Base-by-base conservation (phyloP, 1,140 invertebrate species). In the Pomacea maculata region DNA sequence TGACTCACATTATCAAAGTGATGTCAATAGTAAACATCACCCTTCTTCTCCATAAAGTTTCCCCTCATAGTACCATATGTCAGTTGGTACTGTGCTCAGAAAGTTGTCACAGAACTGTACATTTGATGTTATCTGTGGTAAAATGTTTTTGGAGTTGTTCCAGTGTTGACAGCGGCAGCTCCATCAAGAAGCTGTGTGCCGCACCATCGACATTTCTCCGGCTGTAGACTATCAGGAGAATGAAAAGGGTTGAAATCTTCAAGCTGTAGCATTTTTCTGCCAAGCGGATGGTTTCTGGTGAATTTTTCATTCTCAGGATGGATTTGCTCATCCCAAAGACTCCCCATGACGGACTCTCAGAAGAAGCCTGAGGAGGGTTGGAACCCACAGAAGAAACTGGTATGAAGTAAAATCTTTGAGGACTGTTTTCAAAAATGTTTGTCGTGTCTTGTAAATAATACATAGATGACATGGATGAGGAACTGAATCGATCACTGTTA, bases 191-290 rank as follows among this genome's bases (percentile, higher is more conserved):
- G 12, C 55, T 70, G 70, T 79, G 83, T 14, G 87, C 86, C n/a
- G 78, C 19, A 15, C 29, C 2, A 76, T 89, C 88, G 75, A 80
- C 72, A n/a, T 84, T 86, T 74, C 81, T 83, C 55, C 87, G 78
- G 63, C 82, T 83, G 75, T 84, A 85, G 57, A 89, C 70, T 45
- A 89, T 85, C 67, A 80, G 78, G 9, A 85, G 73, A 9, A 89
- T 80, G 80, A 79, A 86, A 8, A 87, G 70, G 17, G 84, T 80
- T 17, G 78, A 80, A 17, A 89, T 82, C 73, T 88, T 87, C n/a
- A 81, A 86, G 57, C 84, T 83, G 67, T 88, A 87, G 54, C 87
- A 88, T 65, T 86, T 78, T 76, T 89, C 87, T 12, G 85, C 85
- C 70, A 89, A 70, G 21, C 64, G 71, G 19, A 80, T 25, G 21